phyloP scores from a whole-genome alignment of 2,888 invertebrate species.

The Pyrocoelia pectoralis region DNA sequence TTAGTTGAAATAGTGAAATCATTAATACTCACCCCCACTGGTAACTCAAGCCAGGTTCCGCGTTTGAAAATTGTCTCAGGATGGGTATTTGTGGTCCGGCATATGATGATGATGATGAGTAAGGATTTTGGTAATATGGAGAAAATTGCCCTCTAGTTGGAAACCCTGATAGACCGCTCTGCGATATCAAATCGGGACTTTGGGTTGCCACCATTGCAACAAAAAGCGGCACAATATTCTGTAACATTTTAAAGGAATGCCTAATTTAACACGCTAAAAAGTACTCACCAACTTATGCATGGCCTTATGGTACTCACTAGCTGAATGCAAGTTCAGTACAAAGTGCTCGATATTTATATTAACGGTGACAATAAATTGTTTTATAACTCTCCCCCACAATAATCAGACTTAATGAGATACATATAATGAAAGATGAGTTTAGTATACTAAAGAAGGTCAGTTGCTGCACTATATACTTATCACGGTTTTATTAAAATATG shows the following conservation, averaged over 20 bases:
- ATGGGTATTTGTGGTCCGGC: not conserved
- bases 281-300: slow-evolving; percentile 6
- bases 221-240: not conserved
- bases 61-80: not conserved
- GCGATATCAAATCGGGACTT: not conserved
- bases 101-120: not conserved
- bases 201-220: not conserved
- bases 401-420: not conserved
- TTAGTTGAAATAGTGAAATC: not conserved
- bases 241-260: too few relatives aligned
- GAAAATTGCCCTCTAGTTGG: too few relatives aligned
- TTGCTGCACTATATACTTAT: not conserved
- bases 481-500: slow-evolving; percentile 1
- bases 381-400: not conserved
- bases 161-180: too few relatives aligned
- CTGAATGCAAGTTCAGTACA: not conserved
- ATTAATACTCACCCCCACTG: not conserved
- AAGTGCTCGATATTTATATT: slow-evolving; percentile 3
- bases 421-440: not conserved
- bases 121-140: not conserved
- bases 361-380: not conserved
- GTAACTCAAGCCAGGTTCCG: not conserved
- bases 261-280: too few relatives aligned
- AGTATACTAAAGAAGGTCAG: not conserved
- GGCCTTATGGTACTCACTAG: not conserved